phyloP scores from a whole-genome alignment of 37 sponge, comb jelly and placozoan species.

The Lycopodina hypogea region DNA sequence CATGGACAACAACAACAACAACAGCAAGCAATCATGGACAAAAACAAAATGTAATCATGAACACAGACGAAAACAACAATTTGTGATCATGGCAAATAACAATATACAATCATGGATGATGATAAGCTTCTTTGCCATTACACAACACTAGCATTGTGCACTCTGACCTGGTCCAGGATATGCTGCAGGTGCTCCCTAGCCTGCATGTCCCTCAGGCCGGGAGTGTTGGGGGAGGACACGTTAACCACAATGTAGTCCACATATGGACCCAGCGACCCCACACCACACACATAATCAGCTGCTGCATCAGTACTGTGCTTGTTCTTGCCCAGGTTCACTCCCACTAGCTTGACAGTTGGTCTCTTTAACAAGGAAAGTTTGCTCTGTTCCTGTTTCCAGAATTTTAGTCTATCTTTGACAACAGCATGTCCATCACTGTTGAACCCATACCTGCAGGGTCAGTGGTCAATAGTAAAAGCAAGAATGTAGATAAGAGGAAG shows the following conservation, averaged over 20 bases:
- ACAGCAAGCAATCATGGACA: too few species aligned
- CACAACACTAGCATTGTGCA: too few species aligned
- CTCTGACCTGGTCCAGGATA: slow-evolving; percentile 58
- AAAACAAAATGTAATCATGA: too few species aligned
- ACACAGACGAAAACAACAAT: too few species aligned
- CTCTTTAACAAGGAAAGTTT: not conserved
- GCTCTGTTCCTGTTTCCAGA: not conserved
- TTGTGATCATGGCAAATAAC: not conserved
- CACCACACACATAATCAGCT: slow-evolving; percentile 75
- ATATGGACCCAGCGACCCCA: slow-evolving; percentile 70
- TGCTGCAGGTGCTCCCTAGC: slow-evolving; percentile 51
- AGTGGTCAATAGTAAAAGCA: not conserved
- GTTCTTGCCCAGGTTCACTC: slow-evolving; percentile 97
- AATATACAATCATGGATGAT: too few species aligned
- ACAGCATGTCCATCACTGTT: slow-evolving; percentile 75
- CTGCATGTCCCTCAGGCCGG: slow-evolving; percentile 90
- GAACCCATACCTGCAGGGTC: slow-evolving; percentile 91
- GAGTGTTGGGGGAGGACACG: slow-evolving; percentile 98
- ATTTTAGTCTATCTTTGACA: slow-evolving; percentile 49
- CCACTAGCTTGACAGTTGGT: slow-evolving; percentile 38
- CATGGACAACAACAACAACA: too few species aligned
- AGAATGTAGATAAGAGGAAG: not conserved
- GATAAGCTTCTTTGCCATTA: not conserved
- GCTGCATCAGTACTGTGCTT: slow-evolving; percentile 65
- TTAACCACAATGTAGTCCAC: slow-evolving; percentile 94